A percentile compares a stretch with the other conserved stretches of the same genome.
phyloP scores from a whole-genome alignment of 2,113 vertebrate genomes.

The Corythoichthys intestinalis region DNA sequence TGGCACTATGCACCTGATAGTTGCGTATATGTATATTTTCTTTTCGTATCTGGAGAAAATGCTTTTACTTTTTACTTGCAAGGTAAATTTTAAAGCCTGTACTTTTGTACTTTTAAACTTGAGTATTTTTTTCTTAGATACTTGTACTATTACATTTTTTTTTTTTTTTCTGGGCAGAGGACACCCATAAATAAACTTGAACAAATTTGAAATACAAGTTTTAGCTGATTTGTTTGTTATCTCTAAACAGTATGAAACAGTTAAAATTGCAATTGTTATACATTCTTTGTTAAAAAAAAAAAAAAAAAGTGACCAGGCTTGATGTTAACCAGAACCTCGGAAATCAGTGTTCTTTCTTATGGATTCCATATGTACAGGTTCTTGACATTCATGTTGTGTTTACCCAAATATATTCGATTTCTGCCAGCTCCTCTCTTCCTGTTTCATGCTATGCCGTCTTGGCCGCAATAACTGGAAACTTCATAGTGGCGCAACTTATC shows the following conservation, averaged over 20 bases:
- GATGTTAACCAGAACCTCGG: conserved; percentile 13
- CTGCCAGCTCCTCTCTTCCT: conserved; percentile 40
- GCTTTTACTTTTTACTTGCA: too few relatives aligned
- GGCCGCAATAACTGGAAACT: conserved; percentile 44
- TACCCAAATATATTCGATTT: conserved; percentile 51
- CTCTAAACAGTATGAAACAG: neutral
- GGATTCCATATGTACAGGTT: conserved; percentile 19
- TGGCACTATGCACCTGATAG: too few relatives aligned
- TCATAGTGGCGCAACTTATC: conserved; percentile 42
- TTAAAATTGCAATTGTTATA: neutral
- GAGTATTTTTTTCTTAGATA: too few relatives aligned
- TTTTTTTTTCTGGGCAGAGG: too few relatives aligned
- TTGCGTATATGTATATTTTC: too few relatives aligned
- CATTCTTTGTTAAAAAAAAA: neutral
- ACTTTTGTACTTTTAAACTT: too few relatives aligned
- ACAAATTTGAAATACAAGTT: neutral
- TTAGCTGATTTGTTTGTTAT: neutral
- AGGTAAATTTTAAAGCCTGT: too few relatives aligned
- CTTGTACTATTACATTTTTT: too few relatives aligned
- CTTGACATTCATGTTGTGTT: conserved; percentile 36
- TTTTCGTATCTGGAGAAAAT: too few relatives aligned
- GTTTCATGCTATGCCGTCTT: conserved; percentile 39
- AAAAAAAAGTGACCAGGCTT: conserved; percentile 14
- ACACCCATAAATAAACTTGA: too few relatives aligned
- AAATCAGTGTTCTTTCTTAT: conserved; percentile 14